Evolutionary conservation across 2,888 invertebrate species (phyloP).

Genomic region (Nomada ruficornis): DNA sequence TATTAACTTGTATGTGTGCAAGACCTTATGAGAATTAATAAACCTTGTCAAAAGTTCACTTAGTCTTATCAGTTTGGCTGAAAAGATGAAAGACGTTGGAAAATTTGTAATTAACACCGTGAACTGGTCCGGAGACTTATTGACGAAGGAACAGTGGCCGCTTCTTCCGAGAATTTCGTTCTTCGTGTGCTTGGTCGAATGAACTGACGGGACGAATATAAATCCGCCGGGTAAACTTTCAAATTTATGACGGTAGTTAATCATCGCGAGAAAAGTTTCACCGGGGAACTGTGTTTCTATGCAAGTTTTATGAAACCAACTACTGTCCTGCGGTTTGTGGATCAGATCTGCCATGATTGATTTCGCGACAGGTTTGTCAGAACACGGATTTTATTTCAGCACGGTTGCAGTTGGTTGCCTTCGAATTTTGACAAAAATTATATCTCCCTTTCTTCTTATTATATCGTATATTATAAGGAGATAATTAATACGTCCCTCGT

Average conservation of each 20-base stretch:
- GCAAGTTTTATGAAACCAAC: constrained; percentile 28
- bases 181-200: constrained; percentile 15
- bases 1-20: no score
- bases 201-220: constrained; percentile 37
- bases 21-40: no score
- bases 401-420: no score
- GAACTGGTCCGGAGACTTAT: background rate
- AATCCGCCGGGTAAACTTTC: constrained; percentile 50
- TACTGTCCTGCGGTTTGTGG: background rate
- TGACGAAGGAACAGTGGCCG: constrained; percentile 31
- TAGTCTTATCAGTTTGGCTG: no score
- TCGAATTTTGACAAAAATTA: no score
- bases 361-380: background rate
- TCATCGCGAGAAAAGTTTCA: constrained; percentile 45
- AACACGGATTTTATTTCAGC: background rate
- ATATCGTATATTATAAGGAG: no score
- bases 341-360: background rate
- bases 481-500: no score
- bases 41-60: no score
- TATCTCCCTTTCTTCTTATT: no score
- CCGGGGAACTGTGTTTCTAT: constrained; percentile 27
- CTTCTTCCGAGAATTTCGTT: constrained; percentile 36
- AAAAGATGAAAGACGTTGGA: no score
- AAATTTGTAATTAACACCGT: background rate
- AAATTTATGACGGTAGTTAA: constrained; percentile 49